Percentiles rank a stretch among this genome's conserved stretches.
Evolutionary conservation across 2,797 vertebrate species (phyloP).

Genomic region (Tokudaia tokunoshimensis): DNA sequence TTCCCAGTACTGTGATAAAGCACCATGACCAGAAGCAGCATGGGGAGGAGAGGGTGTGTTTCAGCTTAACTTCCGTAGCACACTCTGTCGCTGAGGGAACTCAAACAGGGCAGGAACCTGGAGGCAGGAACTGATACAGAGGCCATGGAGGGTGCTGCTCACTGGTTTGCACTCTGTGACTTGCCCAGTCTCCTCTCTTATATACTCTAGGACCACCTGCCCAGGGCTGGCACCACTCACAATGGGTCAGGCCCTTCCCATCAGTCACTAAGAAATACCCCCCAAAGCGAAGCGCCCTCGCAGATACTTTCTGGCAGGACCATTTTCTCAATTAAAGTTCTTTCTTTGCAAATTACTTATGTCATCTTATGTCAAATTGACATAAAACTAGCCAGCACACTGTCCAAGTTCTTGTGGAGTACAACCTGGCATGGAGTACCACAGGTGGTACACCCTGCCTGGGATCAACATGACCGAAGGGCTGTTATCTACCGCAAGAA

Average conservation of each 20-base stretch:
- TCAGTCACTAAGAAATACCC: not conserved
- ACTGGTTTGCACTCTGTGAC: no score
- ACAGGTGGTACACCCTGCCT: not conserved
- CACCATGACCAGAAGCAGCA: not conserved
- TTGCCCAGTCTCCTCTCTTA: not conserved
- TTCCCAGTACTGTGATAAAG: not conserved
- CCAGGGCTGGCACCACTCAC: not conserved
- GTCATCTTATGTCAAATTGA: not conserved
- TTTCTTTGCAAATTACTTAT: not conserved
- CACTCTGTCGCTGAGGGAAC: not conserved
- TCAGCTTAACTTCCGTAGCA: not conserved
- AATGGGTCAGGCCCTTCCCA: not conserved
- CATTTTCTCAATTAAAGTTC: not conserved
- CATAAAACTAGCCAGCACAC: not conserved
- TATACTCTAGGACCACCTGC: not conserved
- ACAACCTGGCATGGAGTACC: not conserved
- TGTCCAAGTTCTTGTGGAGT: not conserved
- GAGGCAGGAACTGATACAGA: not conserved
- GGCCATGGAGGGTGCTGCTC: no score
- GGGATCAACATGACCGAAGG: accelerated
- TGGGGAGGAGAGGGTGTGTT: not conserved
- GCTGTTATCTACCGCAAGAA: not conserved
- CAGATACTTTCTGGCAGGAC: not conserved
- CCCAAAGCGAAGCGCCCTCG: no score
- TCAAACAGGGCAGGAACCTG: not conserved